These are phyloP conservation scores for Caenorhabditis macrosperma DNA, from an alignment of 2,888 invertebrate genomes.

Conservation along the genomic window DNA sequence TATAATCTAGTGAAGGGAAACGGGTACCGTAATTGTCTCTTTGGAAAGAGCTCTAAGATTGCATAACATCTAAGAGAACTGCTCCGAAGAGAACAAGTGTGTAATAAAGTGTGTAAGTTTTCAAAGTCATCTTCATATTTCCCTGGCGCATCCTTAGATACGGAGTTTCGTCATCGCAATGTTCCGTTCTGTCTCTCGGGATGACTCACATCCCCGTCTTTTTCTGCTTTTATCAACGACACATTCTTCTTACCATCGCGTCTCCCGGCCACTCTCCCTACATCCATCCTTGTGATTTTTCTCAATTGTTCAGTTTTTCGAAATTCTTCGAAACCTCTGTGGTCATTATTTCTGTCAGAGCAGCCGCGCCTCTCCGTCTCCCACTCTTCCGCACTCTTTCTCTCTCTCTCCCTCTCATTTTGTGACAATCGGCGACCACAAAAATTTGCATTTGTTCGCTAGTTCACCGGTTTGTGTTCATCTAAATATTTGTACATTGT, in stretches of 20 bases:
- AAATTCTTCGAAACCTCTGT: conserved; percentile 26
- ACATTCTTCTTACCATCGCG: neutral
- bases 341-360: conserved; percentile 12
- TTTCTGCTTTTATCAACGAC: conserved; percentile 34
- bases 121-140: neutral
- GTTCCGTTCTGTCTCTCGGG: conserved; percentile 41
- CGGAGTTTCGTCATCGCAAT: conserved; percentile 15
- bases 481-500: conserved; percentile 32
- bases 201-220: conserved; percentile 31
- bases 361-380: conserved; percentile 32
- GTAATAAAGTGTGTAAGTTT: no score
- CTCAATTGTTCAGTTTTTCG: conserved; percentile 24
- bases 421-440: conserved; percentile 34
- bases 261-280: neutral
- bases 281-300: neutral
- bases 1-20: conserved; percentile 1
- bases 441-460: conserved; percentile 40
- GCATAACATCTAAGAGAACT: neutral
- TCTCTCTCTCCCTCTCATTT: conserved; percentile 18
- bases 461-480: conserved; percentile 24
- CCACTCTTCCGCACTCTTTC: conserved; percentile 2
- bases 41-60: neutral
- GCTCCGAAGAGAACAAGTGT: neutral
- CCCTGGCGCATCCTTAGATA: neutral
- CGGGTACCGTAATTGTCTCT: conserved; percentile 2